These are phyloP conservation scores for Elgaria multicarinata DNA, from an alignment of 2,113 vertebrate genomes.

Conservation along the genomic window DNA sequence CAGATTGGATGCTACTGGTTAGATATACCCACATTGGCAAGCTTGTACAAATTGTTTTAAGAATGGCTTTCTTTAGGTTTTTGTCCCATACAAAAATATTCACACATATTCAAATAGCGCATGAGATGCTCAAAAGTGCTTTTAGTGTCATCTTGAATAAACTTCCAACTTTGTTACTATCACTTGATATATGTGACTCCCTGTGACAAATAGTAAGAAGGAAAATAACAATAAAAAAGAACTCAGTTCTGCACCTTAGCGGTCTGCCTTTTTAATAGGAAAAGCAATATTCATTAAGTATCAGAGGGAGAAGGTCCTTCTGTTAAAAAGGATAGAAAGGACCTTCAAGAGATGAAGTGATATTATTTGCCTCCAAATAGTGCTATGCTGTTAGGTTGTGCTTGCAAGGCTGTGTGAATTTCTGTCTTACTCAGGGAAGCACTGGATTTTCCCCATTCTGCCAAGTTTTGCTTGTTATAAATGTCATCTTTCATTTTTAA, in stretches of 20 bases:
- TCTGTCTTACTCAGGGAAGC: background rate
- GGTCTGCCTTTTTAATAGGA: background rate
- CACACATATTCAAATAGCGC: background rate
- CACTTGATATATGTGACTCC: background rate
- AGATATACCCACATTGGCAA: background rate
- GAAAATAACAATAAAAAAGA: background rate
- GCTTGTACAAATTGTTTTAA: background rate
- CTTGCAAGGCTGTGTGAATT: background rate
- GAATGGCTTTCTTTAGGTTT: background rate
- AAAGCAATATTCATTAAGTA: background rate
- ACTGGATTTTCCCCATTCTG: background rate
- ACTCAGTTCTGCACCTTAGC: background rate
- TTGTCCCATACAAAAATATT: background rate
- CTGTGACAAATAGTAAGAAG: background rate
- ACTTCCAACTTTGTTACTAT: background rate
- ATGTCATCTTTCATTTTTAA: background rate
- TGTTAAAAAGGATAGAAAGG: background rate
- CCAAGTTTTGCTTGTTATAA: background rate
- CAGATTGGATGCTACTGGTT: background rate
- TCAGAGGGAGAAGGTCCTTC: background rate
- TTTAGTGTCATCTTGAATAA: background rate
- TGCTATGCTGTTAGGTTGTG: background rate
- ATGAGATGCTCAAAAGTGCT: background rate
- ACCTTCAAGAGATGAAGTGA: background rate
- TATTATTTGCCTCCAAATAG: no score